These are phyloP conservation scores for Semotilus atromaculatus DNA, from an alignment of 2,797 vertebrate species.

Conservation along the genomic window DNA sequence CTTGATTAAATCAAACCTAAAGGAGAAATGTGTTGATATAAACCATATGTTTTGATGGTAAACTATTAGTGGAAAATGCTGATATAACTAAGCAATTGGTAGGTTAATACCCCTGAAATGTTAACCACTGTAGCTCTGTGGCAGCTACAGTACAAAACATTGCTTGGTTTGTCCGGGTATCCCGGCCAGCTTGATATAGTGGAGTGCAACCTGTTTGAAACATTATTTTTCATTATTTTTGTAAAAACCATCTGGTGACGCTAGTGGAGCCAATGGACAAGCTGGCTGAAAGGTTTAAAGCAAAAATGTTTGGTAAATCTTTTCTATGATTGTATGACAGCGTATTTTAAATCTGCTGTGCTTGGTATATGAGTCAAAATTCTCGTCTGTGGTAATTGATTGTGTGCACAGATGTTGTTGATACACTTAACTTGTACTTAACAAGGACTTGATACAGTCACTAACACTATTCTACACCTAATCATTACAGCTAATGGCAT, in stretches of 20 bases:
- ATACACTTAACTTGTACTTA: not conserved
- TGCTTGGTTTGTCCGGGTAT: not conserved
- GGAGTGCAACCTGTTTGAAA: not conserved
- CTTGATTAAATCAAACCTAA: not conserved
- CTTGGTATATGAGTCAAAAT: not conserved
- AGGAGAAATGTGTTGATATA: not conserved
- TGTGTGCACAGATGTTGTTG: slow-evolving; percentile 17
- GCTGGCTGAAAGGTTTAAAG: not conserved
- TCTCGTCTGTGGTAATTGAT: not conserved
- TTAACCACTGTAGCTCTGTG: not conserved
- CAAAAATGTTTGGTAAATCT: not conserved
- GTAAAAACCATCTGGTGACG: not conserved
- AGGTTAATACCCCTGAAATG: no score
- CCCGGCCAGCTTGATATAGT: not conserved
- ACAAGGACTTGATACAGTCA: slow-evolving; percentile 6
- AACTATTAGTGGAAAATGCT: not conserved
- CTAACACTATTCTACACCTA: slow-evolving; percentile 7
- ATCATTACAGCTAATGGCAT: slow-evolving; percentile 41
- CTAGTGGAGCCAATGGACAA: not conserved
- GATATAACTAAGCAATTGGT: not conserved
- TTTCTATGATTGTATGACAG: not conserved
- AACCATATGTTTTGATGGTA: not conserved
- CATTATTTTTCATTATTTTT: not conserved
- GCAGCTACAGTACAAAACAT: not conserved
- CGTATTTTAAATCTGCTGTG: not conserved